A percentile compares a stretch with the other conserved stretches of the same genome.
Conservation (phyloP, 2,888 invertebrate species). For the Perizoma affinitatum region DNA sequence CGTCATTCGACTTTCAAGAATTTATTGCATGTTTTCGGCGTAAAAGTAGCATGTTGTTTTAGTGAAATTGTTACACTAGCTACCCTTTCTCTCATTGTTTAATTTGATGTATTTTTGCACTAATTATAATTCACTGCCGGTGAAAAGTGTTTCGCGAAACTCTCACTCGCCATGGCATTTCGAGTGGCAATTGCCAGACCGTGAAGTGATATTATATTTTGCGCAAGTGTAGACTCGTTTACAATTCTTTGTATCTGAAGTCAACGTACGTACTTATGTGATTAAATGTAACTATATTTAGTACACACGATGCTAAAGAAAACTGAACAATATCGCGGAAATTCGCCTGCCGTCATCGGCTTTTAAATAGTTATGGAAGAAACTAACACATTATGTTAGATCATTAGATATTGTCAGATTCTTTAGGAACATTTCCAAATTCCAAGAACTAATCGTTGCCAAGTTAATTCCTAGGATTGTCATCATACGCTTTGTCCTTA, state of each 20-base stretch:
- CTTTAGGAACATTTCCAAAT: conserved; percentile 10
- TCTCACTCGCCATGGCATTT: conserved; percentile 41
- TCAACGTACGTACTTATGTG: no score
- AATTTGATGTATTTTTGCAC: conserved; percentile 28
- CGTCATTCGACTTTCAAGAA: background rate
- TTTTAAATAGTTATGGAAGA: background rate
- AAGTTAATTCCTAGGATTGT: conserved; percentile 5
- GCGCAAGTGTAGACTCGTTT: conserved; percentile 12
- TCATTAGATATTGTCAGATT: background rate
- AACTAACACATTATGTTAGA: background rate
- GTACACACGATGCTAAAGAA: no score
- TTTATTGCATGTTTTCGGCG: background rate
- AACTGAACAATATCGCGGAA: background rate
- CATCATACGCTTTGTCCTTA: conserved; percentile 2
- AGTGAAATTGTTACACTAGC: conserved; percentile 13
- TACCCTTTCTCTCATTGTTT: conserved; percentile 23
- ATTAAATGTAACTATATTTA: no score
- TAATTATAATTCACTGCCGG: conserved; percentile 40
- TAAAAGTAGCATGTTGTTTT: background rate
- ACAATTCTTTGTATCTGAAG: no score
- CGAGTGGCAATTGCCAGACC: conserved; percentile 42
- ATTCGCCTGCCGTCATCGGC: background rate
- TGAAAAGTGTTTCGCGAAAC: conserved; percentile 46
- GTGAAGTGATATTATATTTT: conserved; percentile 34
- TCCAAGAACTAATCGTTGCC: conserved; percentile 1